Conservation (phyloP, 2,113 vertebrate species). For the Pygoscelis antarcticus region DNA sequence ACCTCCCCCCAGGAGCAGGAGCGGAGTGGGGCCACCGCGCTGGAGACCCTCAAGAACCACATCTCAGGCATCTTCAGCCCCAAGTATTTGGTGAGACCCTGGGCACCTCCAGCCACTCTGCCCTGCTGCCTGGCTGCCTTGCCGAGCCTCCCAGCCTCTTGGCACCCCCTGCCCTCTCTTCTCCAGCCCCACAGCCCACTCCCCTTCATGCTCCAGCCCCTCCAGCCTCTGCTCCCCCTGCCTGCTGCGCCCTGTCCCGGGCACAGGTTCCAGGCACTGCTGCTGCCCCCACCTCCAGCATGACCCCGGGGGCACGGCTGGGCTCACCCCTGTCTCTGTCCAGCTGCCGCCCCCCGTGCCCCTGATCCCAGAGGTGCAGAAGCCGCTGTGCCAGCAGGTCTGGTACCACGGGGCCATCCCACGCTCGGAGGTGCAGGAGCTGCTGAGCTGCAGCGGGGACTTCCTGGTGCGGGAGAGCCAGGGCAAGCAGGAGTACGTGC, state of each 20-base stretch:
- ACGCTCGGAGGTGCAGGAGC: conserved; percentile 84
- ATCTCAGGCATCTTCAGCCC: conserved; percentile 86
- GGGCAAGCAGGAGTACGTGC: conserved; percentile 91
- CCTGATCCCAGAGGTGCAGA: conserved; percentile 81
- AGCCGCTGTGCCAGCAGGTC: conserved; percentile 87
- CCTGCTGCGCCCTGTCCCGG: neutral
- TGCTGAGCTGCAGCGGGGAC: conserved; percentile 85
- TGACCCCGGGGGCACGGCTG: accelerated
- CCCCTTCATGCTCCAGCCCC: neutral
- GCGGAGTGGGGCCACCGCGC: conserved; percentile 52
- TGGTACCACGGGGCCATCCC: conserved; percentile 98
- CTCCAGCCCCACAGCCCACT: neutral
- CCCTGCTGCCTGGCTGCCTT: neutral
- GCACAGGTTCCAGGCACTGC: neutral
- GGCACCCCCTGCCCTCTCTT: neutral
- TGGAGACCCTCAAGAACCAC: conserved; percentile 85
- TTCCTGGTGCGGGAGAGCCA: conserved; percentile 96
- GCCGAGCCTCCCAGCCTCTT: neutral
- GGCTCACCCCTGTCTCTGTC: neutral
- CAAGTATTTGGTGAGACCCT: conserved; percentile 80
- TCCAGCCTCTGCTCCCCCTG: neutral
- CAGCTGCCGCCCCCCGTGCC: conserved; percentile 80
- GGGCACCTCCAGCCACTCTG: neutral
- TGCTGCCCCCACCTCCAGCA: neutral
- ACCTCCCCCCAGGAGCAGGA: conserved; percentile 73